Evolutionary conservation across 2,888 invertebrate genomes (phyloP).

Genomic region (Aradus depressus): DNA sequence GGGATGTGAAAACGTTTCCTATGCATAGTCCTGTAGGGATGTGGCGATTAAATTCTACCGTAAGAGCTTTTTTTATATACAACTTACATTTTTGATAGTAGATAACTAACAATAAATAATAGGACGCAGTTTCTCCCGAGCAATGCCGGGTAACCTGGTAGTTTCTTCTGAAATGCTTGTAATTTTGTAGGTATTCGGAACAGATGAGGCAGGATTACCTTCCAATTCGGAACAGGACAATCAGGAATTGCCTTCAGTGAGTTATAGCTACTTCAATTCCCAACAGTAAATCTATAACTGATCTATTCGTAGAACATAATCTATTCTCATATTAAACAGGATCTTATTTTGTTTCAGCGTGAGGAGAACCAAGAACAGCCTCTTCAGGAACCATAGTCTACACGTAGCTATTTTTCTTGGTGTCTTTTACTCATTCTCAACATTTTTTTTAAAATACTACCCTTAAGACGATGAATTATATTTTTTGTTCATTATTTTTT

Average conservation of each 20-base stretch:
- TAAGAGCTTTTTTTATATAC: too few relatives aligned
- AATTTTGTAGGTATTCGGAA: constrained; percentile 12
- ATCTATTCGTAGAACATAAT: neutral
- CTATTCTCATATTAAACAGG: neutral
- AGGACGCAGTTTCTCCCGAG: too few relatives aligned
- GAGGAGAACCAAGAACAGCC: constrained; percentile 18
- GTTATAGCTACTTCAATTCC: neutral
- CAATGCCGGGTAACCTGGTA: too few relatives aligned
- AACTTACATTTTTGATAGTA: too few relatives aligned
- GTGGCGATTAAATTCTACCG: too few relatives aligned
- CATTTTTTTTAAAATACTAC: too few relatives aligned
- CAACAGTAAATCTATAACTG: neutral
- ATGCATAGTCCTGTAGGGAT: too few relatives aligned
- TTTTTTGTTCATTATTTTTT: too few relatives aligned
- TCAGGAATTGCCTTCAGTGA: constrained; percentile 19
- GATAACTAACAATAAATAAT: too few relatives aligned
- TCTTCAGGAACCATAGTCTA: constrained; percentile 17
- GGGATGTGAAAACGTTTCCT: too few relatives aligned
- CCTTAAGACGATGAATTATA: too few relatives aligned
- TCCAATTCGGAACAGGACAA: constrained; percentile 15
- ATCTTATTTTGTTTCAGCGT: constrained; percentile 2
- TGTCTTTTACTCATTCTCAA: constrained; percentile 15
- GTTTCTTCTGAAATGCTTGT: neutral
- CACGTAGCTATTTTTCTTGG: constrained; percentile 6
- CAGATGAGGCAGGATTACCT: constrained; percentile 12